Base-by-base conservation (phyloP, 2,797 vertebrate species). In the Dendrocincla fuliginosa region DNA sequence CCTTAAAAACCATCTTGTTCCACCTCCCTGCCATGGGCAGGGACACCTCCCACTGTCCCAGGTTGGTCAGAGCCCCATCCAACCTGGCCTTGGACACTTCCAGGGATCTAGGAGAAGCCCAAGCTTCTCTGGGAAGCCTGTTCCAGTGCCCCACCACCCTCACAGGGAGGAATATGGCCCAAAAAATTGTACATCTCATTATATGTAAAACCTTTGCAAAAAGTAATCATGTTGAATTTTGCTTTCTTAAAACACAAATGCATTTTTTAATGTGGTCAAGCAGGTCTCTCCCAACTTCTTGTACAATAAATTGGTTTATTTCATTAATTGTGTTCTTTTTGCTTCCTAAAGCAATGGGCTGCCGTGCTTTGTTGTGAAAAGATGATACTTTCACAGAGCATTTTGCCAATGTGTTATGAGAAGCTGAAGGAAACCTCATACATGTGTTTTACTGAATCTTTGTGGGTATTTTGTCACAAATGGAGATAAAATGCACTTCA, bases 231-330 rank as follows among this genome's bases (percentile, higher is more conserved):
- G 39, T 5, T 46, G 13, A 82, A 44, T 52, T 39, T 18, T 10
- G 15, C 35, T 85, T 70, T n/a, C 60, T 52, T 77, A 70, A 56
- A 80, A 74, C 28, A 56, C 6, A 80, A 68, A 52, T 19, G 3
- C 17, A 39, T 20, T 79, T 91, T 80, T 39, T 11, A 70, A 41
- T 53, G 79, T 39, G 17, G 32, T 57, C 74, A 70, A 33, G 56
- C 46, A 75, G 25, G n/a, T 73, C 44, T 69, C 69, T 56, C 63
- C 52, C 94, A 96, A 35, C 10, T 81, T 57, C 84, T 76, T 39
- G 47, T 14, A 52, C 23, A 88, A 53, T 70, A 89, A 92, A 71
- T 64, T 42, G 13, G 46, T 87, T 59, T 18, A 28, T 83, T 87
- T 60, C 75, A 73, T 46, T 25, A 25, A 15, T 23, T 63, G 27